phyloP scores from a whole-genome alignment of 2,888 invertebrate species.

The Seira sanloemensis region DNA sequence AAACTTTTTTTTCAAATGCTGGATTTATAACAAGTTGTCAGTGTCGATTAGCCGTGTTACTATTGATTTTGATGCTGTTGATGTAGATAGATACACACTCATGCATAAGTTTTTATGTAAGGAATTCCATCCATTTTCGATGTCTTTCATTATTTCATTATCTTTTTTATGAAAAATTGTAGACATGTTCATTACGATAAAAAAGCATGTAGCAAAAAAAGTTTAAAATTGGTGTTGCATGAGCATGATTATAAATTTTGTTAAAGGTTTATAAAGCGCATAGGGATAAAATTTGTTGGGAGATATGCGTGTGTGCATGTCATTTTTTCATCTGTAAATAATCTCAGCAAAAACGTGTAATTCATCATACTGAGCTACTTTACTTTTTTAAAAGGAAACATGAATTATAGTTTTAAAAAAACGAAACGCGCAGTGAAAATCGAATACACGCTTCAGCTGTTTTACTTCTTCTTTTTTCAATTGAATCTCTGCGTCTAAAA shows the following conservation, averaged over 20 bases:
- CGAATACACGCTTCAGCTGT: conserved; percentile 55
- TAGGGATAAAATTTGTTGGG: not conserved
- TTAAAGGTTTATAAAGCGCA: too few species aligned
- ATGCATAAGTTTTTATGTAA: not conserved
- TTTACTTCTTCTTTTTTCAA: conserved; percentile 11
- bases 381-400: not conserved
- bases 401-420: not conserved
- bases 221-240: not conserved
- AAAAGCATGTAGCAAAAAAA: not conserved
- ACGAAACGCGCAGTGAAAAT: conserved; percentile 40
- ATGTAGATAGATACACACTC: not conserved
- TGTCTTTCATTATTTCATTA: too few species aligned
- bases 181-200: not conserved
- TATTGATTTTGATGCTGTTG: not conserved
- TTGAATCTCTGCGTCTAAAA: not conserved
- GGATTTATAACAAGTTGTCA: not conserved
- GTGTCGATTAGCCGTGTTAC: not conserved
- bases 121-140: not conserved
- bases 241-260: not conserved
- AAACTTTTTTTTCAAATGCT: not conserved
- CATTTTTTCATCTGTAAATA: not conserved
- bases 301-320: not conserved
- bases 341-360: too few species aligned
- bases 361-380: not conserved
- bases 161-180: not conserved